Conservation (phyloP, 2,113 vertebrate species). For the Xyliphius kryptos region DNA sequence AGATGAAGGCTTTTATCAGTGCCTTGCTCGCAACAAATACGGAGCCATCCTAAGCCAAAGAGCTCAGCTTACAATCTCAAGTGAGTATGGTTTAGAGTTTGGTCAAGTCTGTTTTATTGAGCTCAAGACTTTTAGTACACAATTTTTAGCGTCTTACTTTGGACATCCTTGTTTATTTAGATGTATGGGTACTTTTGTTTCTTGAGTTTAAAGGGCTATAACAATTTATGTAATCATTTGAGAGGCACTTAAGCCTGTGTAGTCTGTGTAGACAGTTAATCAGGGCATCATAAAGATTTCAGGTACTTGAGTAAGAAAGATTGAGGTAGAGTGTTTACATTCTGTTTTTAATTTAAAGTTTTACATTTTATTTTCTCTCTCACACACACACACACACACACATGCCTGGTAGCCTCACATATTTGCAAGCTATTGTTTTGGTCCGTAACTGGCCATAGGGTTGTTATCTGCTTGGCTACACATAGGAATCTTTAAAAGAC, state of each 20-base stretch:
- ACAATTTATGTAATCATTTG: constrained; percentile 29
- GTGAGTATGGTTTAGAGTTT: constrained; percentile 69
- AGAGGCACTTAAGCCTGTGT: constrained; percentile 44
- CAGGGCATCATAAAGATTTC: constrained; percentile 55
- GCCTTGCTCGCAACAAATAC: constrained; percentile 85
- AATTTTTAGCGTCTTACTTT: no score
- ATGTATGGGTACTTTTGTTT: background rate
- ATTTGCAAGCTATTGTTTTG: constrained; percentile 23
- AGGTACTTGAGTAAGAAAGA: constrained; percentile 41
- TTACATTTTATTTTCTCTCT: no score
- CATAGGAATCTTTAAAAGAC: constrained; percentile 71
- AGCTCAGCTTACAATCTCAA: constrained; percentile 82
- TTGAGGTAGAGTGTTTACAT: no score
- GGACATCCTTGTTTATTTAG: no score
- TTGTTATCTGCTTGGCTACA: constrained; percentile 60
- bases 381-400: no score
- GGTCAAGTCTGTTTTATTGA: no score
- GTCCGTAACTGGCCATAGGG: constrained; percentile 28
- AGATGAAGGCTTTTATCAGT: constrained; percentile 91
- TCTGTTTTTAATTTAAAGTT: no score
- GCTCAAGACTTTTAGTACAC: no score
- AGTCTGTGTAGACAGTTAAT: constrained; percentile 44
- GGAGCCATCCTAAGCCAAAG: no score
- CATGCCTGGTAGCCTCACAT: no score
- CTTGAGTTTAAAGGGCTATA: constrained; percentile 36